Conservation (phyloP, 1,140 invertebrate species). For the Drosophila athabasca region DNA sequence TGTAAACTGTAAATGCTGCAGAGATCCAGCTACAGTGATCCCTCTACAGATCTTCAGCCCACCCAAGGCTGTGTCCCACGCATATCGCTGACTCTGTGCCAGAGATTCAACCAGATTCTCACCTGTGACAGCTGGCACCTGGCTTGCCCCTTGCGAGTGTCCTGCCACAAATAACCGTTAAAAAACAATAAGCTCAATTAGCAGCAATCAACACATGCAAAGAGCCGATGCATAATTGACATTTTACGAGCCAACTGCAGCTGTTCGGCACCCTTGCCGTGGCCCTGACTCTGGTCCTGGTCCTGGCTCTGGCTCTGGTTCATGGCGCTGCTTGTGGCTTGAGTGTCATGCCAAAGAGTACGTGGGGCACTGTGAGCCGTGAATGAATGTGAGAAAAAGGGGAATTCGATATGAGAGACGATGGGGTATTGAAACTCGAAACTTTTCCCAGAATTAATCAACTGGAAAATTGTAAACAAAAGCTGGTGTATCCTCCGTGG, state of each 20-base stretch:
- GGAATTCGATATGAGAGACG: conserved; percentile 25
- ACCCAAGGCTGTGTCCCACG: conserved; percentile 45
- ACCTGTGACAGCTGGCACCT: conserved; percentile 50
- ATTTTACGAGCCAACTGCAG: conserved; percentile 68
- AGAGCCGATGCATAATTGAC: conserved; percentile 58
- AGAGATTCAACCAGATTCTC: conserved; percentile 3
- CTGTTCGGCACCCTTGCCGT: conserved; percentile 31
- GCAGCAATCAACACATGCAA: conserved; percentile 52
- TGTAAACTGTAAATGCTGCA: too few relatives aligned
- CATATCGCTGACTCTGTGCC: conserved; percentile 33
- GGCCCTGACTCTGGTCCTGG: conserved; percentile 19
- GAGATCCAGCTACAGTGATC: background rate
- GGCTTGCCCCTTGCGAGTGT: conserved; percentile 7
- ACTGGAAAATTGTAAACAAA: conserved; percentile 80
- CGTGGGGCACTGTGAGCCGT: conserved; percentile 41
- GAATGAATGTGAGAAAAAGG: conserved; percentile 59
- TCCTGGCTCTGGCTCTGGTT: conserved; percentile 20
- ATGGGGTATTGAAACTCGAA: conserved; percentile 54
- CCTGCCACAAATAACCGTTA: conserved; percentile 52
- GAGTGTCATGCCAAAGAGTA: conserved; percentile 70
- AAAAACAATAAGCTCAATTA: conserved; percentile 79
- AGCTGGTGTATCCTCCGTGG: conserved; percentile 29
- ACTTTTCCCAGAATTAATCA: conserved; percentile 67
- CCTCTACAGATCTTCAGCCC: conserved; percentile 1
- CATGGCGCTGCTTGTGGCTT: conserved; percentile 39